Base-by-base conservation (phyloP, 1,140 invertebrate genomes). In the Macrotrachela quadricornifera region DNA sequence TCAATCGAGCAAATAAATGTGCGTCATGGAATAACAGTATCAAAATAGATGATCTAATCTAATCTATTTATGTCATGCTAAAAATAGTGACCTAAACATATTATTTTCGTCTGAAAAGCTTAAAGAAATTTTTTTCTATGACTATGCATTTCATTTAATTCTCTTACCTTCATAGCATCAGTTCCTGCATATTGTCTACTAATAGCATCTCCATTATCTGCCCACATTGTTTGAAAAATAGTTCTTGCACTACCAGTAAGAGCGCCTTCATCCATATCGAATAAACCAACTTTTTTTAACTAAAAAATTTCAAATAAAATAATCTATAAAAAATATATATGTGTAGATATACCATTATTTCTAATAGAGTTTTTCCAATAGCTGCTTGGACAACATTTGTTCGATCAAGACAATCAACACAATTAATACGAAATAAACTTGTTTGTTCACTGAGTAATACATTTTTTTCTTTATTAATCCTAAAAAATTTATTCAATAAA, bases 381-480 rank as follows among this genome's bases (percentile, higher is more conserved):
- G 86, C 85, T 15, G 86, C 92, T 71, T 82, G 81, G 1, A 87
- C 86, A 36, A 95, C 85, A 69, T 96, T 95, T 0, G 88, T 95
- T 57, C 88, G 71, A 70, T 96, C 90, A 46, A 96, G 73, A 65
- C 90, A 96, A 68, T 96, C 90, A 60, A 96, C 84, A 67, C 90
- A 96, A 70, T 95, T 96, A 1, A 94, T 80, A 15, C 90, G 73
- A 69, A 92, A 94, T 12, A 87, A 78, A 6, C 85, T 85, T 56
- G 76, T 79, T 70, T 96, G 90, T 46, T 77, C 77, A 67, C 85
- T 13, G 10, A 42, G 90, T 58, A 82, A 74, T 8, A 87, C 88
- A 61, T 86, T 79, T 55, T 79, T 78, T 71, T 94, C 88, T 21
- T 2, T 30, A 30, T 30, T 30, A 30, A 30, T 30, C 21, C 21